phyloP scores from a whole-genome alignment of 2,888 invertebrate species.

The Oegoconia quadripuncta region DNA sequence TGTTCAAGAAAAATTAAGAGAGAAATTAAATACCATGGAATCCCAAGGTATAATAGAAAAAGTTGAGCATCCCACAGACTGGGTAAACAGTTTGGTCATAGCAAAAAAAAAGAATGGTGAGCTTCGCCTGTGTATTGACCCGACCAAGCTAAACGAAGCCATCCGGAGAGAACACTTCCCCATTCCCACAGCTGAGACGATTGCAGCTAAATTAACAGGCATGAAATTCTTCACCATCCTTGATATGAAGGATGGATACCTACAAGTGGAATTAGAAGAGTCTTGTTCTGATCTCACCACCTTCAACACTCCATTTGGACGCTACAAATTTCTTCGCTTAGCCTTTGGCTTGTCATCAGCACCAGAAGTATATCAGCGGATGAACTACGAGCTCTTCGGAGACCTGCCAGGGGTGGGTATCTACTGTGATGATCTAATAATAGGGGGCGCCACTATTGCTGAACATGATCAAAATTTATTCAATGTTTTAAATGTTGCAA shows the following conservation, averaged over 20 bases:
- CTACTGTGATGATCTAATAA: slow-evolving; percentile 1
- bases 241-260: slow-evolving; percentile 9
- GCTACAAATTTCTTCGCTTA: slow-evolving; percentile 2
- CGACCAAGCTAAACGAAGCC: slow-evolving; percentile 9
- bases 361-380: slow-evolving; percentile 10
- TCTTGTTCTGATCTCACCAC: slow-evolving; percentile 3
- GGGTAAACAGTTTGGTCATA: slow-evolving; percentile 13
- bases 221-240: slow-evolving; percentile 5
- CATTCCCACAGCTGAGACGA: slow-evolving; percentile 8
- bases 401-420: background rate
- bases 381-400: background rate
- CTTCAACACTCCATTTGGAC: slow-evolving; percentile 7
- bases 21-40: slow-evolving; percentile 7
- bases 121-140: slow-evolving; percentile 10
- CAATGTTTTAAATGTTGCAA: background rate
- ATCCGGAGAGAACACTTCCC: slow-evolving; percentile 10
- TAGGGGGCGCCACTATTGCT: background rate
- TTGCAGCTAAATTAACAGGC: slow-evolving; percentile 6
- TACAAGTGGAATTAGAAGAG: slow-evolving; percentile 7
- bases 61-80: slow-evolving; percentile 14
- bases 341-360: slow-evolving; percentile 15
- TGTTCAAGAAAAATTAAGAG: slow-evolving; percentile 2
- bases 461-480: background rate
- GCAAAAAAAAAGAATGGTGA: slow-evolving; percentile 12
- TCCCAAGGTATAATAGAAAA: slow-evolving; percentile 7